phyloP scores from a whole-genome alignment of 2,888 invertebrate species.

The Autographa gamma region DNA sequence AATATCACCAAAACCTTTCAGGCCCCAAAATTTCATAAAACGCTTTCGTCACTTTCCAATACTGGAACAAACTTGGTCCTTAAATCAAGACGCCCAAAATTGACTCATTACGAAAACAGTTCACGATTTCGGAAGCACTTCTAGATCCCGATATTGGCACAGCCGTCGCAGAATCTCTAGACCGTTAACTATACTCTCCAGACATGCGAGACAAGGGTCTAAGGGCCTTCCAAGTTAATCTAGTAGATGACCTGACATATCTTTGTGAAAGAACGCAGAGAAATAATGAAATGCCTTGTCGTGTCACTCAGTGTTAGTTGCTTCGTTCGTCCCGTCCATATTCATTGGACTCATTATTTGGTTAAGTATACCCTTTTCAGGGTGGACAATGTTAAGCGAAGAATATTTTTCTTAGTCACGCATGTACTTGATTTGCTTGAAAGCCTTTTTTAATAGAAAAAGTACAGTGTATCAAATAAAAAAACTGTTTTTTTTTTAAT shows the following conservation, averaged over 20 bases:
- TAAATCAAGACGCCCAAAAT: conserved; percentile 12
- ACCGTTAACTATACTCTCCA: conserved; percentile 37
- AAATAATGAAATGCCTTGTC: conserved; percentile 55
- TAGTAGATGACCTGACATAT: conserved; percentile 58
- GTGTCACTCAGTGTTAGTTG: conserved; percentile 45
- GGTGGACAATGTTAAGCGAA: conserved; percentile 18
- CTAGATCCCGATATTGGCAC: conserved; percentile 33
- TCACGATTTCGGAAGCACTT: conserved; percentile 40
- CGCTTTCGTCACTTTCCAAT: background rate
- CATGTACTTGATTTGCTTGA: background rate
- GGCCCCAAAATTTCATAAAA: background rate
- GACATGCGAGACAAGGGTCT: conserved; percentile 56
- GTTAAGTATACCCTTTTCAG: conserved; percentile 46
- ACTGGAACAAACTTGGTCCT: background rate
- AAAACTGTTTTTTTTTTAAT: too few relatives aligned
- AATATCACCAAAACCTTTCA: background rate
- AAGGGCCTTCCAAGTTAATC: conserved; percentile 57
- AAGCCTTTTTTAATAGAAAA: background rate
- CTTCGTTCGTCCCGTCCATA: conserved; percentile 55
- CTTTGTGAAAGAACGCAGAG: conserved; percentile 17
- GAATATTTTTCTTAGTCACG: conserved; percentile 10
- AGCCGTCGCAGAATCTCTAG: conserved; percentile 33
- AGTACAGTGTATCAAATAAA: background rate
- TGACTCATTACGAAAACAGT: conserved; percentile 39
- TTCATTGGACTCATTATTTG: conserved; percentile 52